These are phyloP conservation scores for Reticulitermes speratus DNA, from an alignment of 1,140 invertebrate genomes.

Conservation along the genomic window DNA sequence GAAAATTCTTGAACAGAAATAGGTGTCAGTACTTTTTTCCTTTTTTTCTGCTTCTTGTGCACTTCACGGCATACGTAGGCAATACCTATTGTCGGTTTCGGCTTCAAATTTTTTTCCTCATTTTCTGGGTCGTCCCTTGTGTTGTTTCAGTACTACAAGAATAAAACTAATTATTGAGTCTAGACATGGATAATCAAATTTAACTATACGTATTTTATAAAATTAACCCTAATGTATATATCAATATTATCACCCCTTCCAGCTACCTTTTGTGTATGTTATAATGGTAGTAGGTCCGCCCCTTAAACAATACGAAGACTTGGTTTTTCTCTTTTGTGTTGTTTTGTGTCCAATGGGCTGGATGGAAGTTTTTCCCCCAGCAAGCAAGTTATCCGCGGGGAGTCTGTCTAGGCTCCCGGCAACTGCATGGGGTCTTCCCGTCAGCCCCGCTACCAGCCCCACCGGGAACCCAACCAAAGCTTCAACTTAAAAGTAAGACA, in stretches of 20 bases:
- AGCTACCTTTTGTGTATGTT: neutral
- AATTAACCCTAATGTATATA: neutral
- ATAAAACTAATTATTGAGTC: neutral
- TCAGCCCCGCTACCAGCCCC: neutral
- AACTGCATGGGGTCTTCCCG: conserved; percentile 7
- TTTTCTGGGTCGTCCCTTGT: no score
- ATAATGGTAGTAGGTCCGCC: neutral
- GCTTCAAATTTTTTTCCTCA: no score
- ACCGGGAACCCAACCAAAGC: neutral
- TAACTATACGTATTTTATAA: neutral
- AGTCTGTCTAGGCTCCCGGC: conserved; percentile 11
- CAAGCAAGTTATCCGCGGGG: neutral
- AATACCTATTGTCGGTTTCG: no score
- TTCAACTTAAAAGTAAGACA: neutral
- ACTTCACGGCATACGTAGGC: no score
- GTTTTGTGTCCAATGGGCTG: neutral
- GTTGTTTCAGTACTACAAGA: neutral
- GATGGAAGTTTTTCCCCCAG: neutral
- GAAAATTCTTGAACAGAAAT: no score
- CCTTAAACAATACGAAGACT: conserved; percentile 10
- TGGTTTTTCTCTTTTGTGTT: neutral
- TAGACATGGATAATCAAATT: neutral
- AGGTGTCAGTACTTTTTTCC: no score
- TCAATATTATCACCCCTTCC: neutral
- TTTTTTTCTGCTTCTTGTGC: no score